Evolutionary conservation across 2,888 invertebrate genomes (phyloP), one percentile per base, ranked within the genome.

Genomic region (Polydrusus cervinus): DNA sequence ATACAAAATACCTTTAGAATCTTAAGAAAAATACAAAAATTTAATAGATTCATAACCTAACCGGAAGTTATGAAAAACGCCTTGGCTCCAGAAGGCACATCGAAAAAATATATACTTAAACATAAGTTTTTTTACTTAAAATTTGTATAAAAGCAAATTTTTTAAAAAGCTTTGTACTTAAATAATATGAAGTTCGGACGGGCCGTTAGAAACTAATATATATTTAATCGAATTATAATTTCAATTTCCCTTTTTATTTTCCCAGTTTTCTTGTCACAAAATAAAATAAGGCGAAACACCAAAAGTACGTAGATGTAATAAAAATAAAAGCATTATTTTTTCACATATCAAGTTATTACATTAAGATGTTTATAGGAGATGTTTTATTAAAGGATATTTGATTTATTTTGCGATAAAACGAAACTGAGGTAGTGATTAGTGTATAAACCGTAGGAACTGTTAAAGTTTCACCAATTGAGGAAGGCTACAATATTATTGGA

Each of bases 271-370:
- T 73, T 57, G 73, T 73, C 68, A 72, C 61, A 72, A 73, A 62
- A 65, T 73, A 76, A 76, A 62, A 51, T 77, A 77, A 77, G 77
- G 77, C 71, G 62, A 62, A 77, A 77, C 77, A 77, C 77, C 77
- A 77, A 77, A 77, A 74, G 74, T 74, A 71, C 45, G 69, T 77
- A 77, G 77, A 47, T 74, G 49, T 51, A 71, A 57, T 38, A 40
- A 67, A 25, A 71, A 73, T 30, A 61, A 74, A 76, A 77, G 67
- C 68, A 71, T 75, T 78, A 78, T 82, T 81, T 81, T 82, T 82
- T 79, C 81, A 82, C 82, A 82, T 81, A 82, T 82, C 82, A 82
- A 71, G 78, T 80, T 79, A 78, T 77, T 70, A 72, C 47, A 72
- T 77, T n/a, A 77, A 77, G 77, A 74, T 77, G 77, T 74, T 77